Percentiles rank a stretch among this genome's conserved stretches.
Evolutionary conservation across 2,113 vertebrate species (phyloP).

Genomic region (Halcyon malimbica): DNA sequence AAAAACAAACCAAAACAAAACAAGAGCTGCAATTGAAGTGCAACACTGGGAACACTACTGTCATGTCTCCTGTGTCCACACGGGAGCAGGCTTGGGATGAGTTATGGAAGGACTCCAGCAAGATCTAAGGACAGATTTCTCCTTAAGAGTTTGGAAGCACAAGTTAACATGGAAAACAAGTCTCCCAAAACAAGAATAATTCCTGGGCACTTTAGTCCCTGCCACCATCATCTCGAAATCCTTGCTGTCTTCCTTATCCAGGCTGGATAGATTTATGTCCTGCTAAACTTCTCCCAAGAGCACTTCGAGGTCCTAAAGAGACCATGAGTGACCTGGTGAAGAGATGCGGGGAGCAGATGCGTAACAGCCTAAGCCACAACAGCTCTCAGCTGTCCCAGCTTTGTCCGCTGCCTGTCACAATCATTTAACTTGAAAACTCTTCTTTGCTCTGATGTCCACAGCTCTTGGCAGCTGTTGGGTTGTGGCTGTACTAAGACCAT

Average conservation of each 20-base stretch:
- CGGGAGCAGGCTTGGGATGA: conserved; percentile 31
- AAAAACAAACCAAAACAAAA: too few relatives aligned
- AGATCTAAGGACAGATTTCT: background rate
- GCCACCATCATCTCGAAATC: background rate
- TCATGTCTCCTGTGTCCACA: background rate
- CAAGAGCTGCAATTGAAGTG: too few relatives aligned
- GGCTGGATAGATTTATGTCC: background rate
- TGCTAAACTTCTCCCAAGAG: background rate
- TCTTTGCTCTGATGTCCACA: background rate
- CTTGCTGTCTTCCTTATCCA: background rate
- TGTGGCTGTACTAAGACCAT: background rate
- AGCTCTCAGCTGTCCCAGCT: background rate
- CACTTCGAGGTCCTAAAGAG: background rate
- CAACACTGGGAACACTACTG: background rate
- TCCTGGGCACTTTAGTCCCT: background rate
- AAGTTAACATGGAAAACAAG: background rate
- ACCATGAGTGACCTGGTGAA: background rate
- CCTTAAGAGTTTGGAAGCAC: background rate
- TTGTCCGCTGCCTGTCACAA: background rate
- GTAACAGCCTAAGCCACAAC: background rate
- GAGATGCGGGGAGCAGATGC: background rate
- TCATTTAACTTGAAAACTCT: background rate
- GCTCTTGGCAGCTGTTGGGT: background rate
- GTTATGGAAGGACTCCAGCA: background rate
- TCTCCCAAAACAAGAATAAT: background rate